Conservation (phyloP, 2,113 vertebrate genomes). For the Bagarius yarrelli region DNA sequence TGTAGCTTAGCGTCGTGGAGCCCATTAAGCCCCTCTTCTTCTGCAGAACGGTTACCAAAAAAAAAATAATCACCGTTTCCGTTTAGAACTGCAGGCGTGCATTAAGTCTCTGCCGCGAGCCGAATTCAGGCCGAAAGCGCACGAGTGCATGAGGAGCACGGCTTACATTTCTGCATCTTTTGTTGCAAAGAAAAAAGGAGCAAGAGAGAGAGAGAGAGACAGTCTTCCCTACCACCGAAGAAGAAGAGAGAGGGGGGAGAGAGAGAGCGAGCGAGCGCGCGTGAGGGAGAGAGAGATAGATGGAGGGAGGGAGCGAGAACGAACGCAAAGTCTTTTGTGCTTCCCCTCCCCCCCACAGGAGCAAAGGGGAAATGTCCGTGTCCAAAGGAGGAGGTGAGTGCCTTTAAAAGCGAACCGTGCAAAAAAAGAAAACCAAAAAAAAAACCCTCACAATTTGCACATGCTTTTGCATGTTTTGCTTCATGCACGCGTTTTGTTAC, state of each 20-base stretch:
- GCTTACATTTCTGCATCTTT: conserved; percentile 86
- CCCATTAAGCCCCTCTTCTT: conserved; percentile 40
- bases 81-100: conserved; percentile 75
- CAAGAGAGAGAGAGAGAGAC: not conserved
- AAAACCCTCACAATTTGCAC: conserved; percentile 69
- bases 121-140: conserved; percentile 74
- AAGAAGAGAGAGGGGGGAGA: not conserved
- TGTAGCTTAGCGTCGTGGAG: conserved; percentile 82
- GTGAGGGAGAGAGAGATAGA: conserved; percentile 55
- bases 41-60: conserved; percentile 73
- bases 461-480: conserved; percentile 68
- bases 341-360: conserved; percentile 87
- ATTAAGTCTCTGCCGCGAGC: conserved; percentile 72
- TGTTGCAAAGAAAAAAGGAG: conserved; percentile 78
- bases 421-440: conserved; percentile 47
- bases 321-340: conserved; percentile 95
- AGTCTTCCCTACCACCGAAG: too few relatives aligned
- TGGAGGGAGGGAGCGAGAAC: conserved; percentile 81
- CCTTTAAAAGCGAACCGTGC: conserved; percentile 67
- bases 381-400: conserved; percentile 87
- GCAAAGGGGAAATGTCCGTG: conserved; percentile 94
- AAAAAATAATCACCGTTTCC: conserved; percentile 64
- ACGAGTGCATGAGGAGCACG: conserved; percentile 85
- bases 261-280: not conserved
- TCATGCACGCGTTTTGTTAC: conserved; percentile 60